A percentile compares a stretch with the other conserved stretches of the same genome.
phyloP scores from a whole-genome alignment of 2,113 vertebrate species.

The Piliocolobus tephrosceles region DNA sequence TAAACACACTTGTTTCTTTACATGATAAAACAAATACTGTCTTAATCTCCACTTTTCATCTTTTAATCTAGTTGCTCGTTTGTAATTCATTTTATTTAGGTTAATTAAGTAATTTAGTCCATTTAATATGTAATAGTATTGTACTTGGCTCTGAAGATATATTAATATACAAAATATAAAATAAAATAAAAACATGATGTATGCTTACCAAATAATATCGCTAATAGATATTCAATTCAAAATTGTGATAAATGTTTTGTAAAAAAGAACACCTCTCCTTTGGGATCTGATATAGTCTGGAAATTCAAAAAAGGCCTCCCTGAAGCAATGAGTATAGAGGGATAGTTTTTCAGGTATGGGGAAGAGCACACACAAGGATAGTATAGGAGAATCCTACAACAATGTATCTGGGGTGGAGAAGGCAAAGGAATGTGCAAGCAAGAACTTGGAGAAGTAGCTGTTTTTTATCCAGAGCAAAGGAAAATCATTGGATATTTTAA shows the following conservation, averaged over 20 bases:
- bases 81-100: background rate
- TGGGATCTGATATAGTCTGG: background rate
- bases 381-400: background rate
- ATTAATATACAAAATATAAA: background rate
- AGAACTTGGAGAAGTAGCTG: background rate
- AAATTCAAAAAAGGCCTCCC: background rate
- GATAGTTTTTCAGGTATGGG: background rate
- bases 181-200: background rate
- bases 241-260: background rate
- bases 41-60: background rate
- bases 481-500: background rate
- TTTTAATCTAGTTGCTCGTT: background rate
- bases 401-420: background rate
- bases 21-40: background rate
- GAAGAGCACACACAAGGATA: background rate
- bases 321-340: background rate
- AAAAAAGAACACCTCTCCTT: background rate
- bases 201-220: background rate
- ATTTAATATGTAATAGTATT: background rate
- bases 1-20: background rate
- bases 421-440: fast-evolving
- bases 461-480: background rate
- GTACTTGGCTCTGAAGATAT: background rate
- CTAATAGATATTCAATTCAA: background rate
- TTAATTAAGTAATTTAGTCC: background rate